A percentile compares a stretch with the other conserved stretches of the same genome.
Conservation (phyloP, 2,113 vertebrate species). For the Bambusicola thoracicus region DNA sequence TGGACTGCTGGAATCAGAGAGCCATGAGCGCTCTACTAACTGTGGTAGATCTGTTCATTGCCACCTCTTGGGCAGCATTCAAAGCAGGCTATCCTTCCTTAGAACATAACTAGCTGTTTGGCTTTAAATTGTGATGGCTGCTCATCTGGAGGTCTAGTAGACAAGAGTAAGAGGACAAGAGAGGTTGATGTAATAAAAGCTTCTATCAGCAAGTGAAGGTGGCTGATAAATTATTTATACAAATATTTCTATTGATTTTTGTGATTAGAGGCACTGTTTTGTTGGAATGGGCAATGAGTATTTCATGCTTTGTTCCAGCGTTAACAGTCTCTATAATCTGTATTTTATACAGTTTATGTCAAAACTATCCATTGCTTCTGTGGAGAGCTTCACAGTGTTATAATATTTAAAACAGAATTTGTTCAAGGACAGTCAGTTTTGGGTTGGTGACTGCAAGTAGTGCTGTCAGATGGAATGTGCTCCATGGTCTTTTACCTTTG, state of each 20-base stretch:
- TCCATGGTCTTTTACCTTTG: neutral
- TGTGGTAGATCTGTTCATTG: neutral
- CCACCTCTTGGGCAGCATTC: neutral
- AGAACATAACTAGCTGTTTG: neutral
- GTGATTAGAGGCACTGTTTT: rapidly evolving
- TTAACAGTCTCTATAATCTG: neutral
- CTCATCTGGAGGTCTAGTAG: neutral
- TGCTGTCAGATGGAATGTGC: rapidly evolving
- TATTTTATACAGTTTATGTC: neutral
- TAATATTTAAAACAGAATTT: neutral
- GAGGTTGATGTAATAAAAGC: neutral
- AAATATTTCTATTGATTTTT: neutral
- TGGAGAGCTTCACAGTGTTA: neutral
- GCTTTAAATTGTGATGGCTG: neutral
- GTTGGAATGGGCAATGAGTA: neutral
- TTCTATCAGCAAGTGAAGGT: neutral
- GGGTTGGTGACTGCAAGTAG: neutral
- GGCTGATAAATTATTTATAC: neutral
- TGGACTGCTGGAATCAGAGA: neutral
- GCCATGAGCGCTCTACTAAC: neutral
- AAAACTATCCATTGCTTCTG: neutral
- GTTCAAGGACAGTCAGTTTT: neutral
- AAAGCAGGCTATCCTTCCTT: neutral
- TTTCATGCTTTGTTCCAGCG: neutral
- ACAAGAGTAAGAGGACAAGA: neutral